Conservation (phyloP, 2,797 vertebrate genomes). For the Pampus argenteus region DNA sequence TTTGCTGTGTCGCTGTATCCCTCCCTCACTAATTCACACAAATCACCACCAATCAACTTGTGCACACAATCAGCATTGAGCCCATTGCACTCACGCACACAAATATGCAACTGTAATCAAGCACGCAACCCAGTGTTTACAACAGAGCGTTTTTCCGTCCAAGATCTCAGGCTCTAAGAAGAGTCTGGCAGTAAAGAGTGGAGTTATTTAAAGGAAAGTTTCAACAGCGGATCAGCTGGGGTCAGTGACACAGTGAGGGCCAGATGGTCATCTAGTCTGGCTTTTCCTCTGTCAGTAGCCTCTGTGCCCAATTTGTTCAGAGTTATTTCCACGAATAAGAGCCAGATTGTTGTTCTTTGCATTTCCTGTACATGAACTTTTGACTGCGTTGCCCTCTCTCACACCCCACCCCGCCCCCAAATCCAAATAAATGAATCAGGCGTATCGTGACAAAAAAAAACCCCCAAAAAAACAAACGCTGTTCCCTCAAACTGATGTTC, state of each 20-base stretch:
- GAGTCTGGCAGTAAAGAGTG: constrained; percentile 19
- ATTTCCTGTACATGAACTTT: constrained; percentile 38
- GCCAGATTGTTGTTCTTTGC: constrained; percentile 18
- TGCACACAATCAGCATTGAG: constrained; percentile 26
- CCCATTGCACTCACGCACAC: constrained; percentile 20
- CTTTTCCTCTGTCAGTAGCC: constrained; percentile 30
- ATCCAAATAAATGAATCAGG: neutral
- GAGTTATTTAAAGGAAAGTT: constrained; percentile 47
- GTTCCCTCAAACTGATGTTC: neutral
- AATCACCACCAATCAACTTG: constrained; percentile 42
- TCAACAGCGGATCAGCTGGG: constrained; percentile 43
- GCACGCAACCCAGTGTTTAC: constrained; percentile 56
- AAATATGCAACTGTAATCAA: constrained; percentile 45
- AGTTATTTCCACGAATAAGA: constrained; percentile 38
- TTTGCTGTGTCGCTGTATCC: constrained; percentile 17
- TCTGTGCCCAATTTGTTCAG: constrained; percentile 32
- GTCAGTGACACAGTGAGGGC: constrained; percentile 49
- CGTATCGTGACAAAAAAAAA: neutral
- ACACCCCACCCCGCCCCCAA: too few relatives aligned
- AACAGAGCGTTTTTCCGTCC: constrained; percentile 36
- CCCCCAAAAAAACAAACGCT: neutral
- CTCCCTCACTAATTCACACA: constrained; percentile 32
- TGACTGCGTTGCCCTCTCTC: constrained; percentile 1
- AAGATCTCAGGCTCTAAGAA: constrained; percentile 50
- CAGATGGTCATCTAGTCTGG: constrained; percentile 60